Conservation (phyloP, 2,888 invertebrate species). For the Eupithecia exiguata region DNA sequence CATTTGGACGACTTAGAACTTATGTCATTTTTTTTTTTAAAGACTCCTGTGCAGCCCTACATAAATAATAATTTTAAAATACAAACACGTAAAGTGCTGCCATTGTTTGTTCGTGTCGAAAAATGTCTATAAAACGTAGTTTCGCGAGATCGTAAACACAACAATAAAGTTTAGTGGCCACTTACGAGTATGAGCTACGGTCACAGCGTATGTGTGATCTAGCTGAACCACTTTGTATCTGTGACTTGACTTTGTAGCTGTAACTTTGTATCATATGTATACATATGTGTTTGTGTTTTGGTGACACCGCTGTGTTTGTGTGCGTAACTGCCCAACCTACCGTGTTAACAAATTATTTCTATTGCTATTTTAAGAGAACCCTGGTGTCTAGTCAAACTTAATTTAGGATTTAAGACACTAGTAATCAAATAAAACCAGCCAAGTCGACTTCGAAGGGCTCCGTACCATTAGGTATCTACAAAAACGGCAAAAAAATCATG, state of each 20-base stretch:
- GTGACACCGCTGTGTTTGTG: no score
- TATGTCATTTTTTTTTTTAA: background rate
- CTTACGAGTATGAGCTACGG: conserved; percentile 63
- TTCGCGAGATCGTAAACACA: conserved; percentile 69
- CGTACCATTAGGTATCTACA: no score
- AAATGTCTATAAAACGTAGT: conserved; percentile 59
- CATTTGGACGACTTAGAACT: background rate
- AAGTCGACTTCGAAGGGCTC: no score
- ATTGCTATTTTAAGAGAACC: no score
- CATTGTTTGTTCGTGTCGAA: conserved; percentile 51
- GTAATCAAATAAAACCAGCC: no score
- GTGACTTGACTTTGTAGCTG: background rate
- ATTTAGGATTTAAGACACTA: no score
- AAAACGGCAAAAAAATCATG: no score
- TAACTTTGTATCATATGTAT: background rate
- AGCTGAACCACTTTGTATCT: conserved; percentile 18
- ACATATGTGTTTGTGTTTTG: no score
- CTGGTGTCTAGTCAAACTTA: no score
- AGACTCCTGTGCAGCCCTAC: conserved; percentile 10
- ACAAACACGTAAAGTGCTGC: conserved; percentile 44
- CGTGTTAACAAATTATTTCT: no score
- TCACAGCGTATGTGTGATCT: conserved; percentile 35
- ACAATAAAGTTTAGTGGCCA: conserved; percentile 77
- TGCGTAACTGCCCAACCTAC: no score
- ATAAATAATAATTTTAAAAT: conserved; percentile 41